A percentile compares a stretch with the other conserved stretches of the same genome.
Evolutionary conservation across 2,113 vertebrate species (phyloP).

Genomic region (Eudyptes chrysolophus): DNA sequence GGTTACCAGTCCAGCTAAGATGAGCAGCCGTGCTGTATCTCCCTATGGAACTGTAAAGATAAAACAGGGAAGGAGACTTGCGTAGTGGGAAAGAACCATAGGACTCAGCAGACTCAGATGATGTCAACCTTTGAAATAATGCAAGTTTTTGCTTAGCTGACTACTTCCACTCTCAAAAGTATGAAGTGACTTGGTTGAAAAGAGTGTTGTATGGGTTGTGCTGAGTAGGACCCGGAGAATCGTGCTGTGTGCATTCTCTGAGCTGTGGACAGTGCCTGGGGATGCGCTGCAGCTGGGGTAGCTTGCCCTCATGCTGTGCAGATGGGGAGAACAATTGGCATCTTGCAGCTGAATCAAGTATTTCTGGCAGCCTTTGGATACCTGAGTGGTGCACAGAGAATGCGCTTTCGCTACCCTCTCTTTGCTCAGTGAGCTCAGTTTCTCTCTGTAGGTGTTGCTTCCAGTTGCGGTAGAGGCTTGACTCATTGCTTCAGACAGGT

Average conservation of each 20-base stretch:
- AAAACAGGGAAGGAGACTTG: not conserved
- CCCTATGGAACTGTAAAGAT: not conserved
- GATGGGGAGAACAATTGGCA: not conserved
- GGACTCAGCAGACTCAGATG: not conserved
- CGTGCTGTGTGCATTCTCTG: fast-evolving
- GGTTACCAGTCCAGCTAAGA: not conserved
- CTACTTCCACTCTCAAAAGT: not conserved
- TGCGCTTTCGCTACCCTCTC: not conserved
- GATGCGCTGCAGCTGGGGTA: not conserved
- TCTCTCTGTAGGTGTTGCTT: not conserved
- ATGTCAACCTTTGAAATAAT: not conserved
- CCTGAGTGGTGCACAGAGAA: not conserved
- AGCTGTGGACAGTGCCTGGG: not conserved
- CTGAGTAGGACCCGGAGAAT: not conserved
- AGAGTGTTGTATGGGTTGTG: not conserved
- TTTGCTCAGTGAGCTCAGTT: not conserved
- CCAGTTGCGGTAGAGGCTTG: not conserved
- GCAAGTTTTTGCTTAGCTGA: not conserved
- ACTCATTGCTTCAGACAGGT: not conserved
- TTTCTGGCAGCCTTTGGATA: not conserved
- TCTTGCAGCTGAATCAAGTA: not conserved
- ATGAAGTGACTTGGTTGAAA: not conserved
- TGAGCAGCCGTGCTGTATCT: not conserved
- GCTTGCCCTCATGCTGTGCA: not conserved
- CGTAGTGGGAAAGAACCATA: not conserved